Conservation (phyloP, 2,797 vertebrate genomes). For the Melanotaenia trifasciata region DNA sequence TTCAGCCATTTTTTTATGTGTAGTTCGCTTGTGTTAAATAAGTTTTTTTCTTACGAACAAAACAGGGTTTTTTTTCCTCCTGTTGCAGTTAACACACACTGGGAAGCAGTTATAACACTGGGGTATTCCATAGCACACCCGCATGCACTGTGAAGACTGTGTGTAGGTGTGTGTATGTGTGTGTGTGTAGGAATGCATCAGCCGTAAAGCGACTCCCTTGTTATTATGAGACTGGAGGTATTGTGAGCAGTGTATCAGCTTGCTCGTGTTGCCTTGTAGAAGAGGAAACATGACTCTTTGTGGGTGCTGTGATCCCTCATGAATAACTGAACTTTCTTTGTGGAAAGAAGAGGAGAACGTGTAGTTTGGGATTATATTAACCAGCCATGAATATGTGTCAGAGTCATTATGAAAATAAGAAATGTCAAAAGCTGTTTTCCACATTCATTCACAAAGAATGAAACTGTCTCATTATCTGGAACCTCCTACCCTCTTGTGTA, state of each 20-base stretch:
- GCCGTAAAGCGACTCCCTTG: slow-evolving; percentile 81
- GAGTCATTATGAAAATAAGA: not conserved
- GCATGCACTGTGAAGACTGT: slow-evolving; percentile 20
- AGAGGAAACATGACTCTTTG: slow-evolving; percentile 77
- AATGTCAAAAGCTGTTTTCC: slow-evolving; percentile 5
- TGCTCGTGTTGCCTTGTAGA: slow-evolving; percentile 75
- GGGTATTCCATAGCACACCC: slow-evolving; percentile 40
- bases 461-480: not conserved
- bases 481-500: not conserved
- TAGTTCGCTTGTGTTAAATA: slow-evolving; percentile 1
- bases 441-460: slow-evolving; percentile 6
- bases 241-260: slow-evolving; percentile 76
- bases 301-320: slow-evolving; percentile 75
- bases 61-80: slow-evolving; percentile 21
- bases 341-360: slow-evolving; percentile 50
- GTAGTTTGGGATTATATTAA: slow-evolving; percentile 32
- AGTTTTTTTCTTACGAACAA: slow-evolving; percentile 11
- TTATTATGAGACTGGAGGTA: slow-evolving; percentile 73
- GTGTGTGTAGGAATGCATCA: slow-evolving; percentile 67
- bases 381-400: not conserved
- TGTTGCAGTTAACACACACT: slow-evolving; percentile 35
- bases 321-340: slow-evolving; percentile 79
- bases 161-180: slow-evolving; percentile 36
- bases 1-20: slow-evolving; percentile 5
- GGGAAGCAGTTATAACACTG: slow-evolving; percentile 20